Percentiles rank a stretch among this genome's conserved stretches.
Evolutionary conservation across 2,888 invertebrate species (phyloP).

Genomic region (Calameuta filiformis): DNA sequence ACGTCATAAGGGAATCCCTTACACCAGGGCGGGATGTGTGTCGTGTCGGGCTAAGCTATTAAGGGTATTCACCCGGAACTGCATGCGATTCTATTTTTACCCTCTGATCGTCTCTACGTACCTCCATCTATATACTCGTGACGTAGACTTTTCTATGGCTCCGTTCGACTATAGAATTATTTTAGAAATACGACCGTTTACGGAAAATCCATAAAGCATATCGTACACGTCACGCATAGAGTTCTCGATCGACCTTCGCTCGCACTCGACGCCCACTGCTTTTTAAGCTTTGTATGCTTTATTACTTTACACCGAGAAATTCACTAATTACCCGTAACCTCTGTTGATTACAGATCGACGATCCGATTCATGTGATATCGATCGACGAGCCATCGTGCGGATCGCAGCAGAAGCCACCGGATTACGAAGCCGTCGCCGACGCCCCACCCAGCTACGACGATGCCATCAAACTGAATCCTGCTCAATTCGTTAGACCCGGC

Average conservation of each 20-base stretch:
- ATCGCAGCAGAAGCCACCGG: constrained; percentile 77
- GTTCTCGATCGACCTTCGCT: not conserved
- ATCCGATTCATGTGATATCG: constrained; percentile 75
- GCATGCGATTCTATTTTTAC: constrained; percentile 44
- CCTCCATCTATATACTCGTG: not conserved
- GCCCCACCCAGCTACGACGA: constrained; percentile 80
- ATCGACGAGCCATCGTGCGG: constrained; percentile 70
- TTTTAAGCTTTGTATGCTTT: no score
- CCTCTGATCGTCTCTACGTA: constrained; percentile 6
- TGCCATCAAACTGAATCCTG: constrained; percentile 77
- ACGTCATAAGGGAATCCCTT: no score
- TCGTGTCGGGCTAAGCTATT: constrained; percentile 19
- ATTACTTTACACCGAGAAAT: no score
- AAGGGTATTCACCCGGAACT: constrained; percentile 58
- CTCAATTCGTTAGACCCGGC: constrained; percentile 63
- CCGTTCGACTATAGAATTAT: no score
- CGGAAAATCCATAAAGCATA: no score
- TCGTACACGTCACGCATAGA: no score
- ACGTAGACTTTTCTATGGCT: not conserved
- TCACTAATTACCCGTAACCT: not conserved
- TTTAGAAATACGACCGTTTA: no score
- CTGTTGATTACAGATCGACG: constrained; percentile 69
- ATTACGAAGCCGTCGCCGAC: constrained; percentile 77
- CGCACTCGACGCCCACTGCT: not conserved
- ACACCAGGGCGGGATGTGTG: not conserved